Conservation (phyloP, 30 jellyfish, hydroid and myxozoan species). For the Aurelia aurita region DNA sequence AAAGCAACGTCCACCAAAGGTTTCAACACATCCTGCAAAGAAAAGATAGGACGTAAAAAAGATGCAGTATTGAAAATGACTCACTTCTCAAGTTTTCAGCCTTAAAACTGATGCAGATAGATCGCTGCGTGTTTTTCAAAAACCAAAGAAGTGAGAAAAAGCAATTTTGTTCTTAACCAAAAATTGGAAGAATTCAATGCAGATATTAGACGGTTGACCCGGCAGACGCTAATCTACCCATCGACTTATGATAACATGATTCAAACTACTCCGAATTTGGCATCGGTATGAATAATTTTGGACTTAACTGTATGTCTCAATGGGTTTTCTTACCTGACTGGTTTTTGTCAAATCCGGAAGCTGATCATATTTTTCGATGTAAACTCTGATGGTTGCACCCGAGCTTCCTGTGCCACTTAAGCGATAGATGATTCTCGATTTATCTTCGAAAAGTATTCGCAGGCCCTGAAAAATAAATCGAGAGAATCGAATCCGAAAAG, state of each 20-base stretch:
- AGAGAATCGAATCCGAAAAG: too few species aligned
- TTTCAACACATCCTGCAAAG: constrained; percentile 74
- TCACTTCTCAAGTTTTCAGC: too few species aligned
- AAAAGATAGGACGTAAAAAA: background rate
- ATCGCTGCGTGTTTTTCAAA: too few species aligned
- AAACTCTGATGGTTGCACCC: constrained; percentile 94
- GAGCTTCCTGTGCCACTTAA: constrained; percentile 94
- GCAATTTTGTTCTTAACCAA: too few species aligned
- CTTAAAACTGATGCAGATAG: too few species aligned
- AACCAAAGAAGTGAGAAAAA: too few species aligned
- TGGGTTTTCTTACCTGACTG: constrained; percentile 5
- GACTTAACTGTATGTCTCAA: background rate
- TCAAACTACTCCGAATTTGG: too few species aligned
- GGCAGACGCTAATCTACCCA: too few species aligned
- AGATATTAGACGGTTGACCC: too few species aligned
- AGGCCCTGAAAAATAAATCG: constrained; percentile 67
- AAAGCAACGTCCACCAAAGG: constrained; percentile 83
- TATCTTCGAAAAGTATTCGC: constrained; percentile 79
- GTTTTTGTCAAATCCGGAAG: constrained; percentile 41
- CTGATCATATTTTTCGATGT: constrained; percentile 79
- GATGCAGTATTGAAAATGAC: too few species aligned
- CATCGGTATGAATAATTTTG: too few species aligned
- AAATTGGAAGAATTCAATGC: too few species aligned
- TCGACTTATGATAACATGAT: background rate
- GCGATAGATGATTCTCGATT: constrained; percentile 81